Evolutionary conservation across 1,140 invertebrate species (phyloP).

Genomic region (Sinonovacula constricta): DNA sequence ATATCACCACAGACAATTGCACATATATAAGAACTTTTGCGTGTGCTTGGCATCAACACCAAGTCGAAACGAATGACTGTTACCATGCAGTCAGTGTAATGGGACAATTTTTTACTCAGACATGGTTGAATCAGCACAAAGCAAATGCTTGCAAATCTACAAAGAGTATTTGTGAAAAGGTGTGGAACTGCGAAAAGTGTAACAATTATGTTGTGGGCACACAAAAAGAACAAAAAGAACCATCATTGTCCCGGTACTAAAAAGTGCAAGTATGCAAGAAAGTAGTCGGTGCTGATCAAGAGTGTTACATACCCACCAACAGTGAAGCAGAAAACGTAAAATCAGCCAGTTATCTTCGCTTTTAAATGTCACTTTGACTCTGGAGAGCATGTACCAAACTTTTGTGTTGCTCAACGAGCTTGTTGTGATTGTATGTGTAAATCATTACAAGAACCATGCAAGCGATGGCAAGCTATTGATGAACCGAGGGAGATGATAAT

Average conservation of each 20-base stretch:
- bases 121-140: background rate
- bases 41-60: background rate
- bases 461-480: background rate
- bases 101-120: background rate
- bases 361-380: conserved; percentile 4
- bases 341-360: background rate
- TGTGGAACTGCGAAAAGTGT: background rate
- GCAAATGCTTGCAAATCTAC: background rate
- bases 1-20: background rate
- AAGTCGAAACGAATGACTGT: background rate
- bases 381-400: background rate
- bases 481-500: background rate
- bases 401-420: conserved; percentile 5
- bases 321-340: background rate
- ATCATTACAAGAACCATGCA: background rate
- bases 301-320: conserved; percentile 5
- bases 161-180: background rate
- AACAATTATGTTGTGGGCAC: background rate
- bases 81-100: background rate
- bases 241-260: background rate
- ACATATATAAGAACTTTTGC: background rate
- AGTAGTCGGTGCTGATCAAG: background rate
- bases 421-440: background rate
- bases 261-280: conserved; percentile 12
- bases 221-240: background rate